A percentile compares a stretch with the other conserved stretches of the same genome.
phyloP scores from a whole-genome alignment of 2,888 invertebrate species.

The Coelinius sp. region DNA sequence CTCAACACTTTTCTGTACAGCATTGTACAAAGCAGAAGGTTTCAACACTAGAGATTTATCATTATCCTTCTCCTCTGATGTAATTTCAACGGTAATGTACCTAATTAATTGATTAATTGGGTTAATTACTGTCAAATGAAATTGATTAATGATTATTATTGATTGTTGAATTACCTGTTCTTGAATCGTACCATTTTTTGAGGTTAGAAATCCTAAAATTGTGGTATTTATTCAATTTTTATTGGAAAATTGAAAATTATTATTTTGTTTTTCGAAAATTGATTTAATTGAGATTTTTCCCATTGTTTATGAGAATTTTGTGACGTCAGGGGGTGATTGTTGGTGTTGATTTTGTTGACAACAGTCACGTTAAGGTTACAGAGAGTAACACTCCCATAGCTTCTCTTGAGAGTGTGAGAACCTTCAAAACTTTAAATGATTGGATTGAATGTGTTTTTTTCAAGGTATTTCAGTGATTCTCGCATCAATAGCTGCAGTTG shows the following conservation, averaged over 20 bases:
- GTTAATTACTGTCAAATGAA: not conserved
- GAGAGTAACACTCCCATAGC: too few relatives aligned
- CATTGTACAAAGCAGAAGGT: constrained; percentile 73
- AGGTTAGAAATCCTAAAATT: constrained; percentile 14
- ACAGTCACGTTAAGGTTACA: too few relatives aligned
- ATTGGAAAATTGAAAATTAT: not conserved
- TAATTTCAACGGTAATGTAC: constrained; percentile 78
- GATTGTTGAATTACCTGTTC: constrained; percentile 73
- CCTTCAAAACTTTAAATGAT: too few relatives aligned
- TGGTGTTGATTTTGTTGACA: too few relatives aligned
- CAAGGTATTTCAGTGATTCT: constrained; percentile 58
- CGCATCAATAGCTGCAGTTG: constrained; percentile 77
- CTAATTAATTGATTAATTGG: constrained; percentile 69
- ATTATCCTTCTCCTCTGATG: constrained; percentile 71
- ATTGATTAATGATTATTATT: not conserved
- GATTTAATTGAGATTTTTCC: too few relatives aligned
- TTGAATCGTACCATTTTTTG: constrained; percentile 78
- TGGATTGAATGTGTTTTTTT: too few relatives aligned
- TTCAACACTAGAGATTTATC: constrained; percentile 72
- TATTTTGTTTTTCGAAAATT: too few relatives aligned
- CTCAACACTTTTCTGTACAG: constrained; percentile 77
- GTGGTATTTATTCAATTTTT: not conserved
- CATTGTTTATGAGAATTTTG: too few relatives aligned
- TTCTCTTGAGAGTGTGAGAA: too few relatives aligned
- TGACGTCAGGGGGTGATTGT: too few relatives aligned